Percentiles rank a stretch among this genome's conserved stretches.
Evolutionary conservation across 2,113 vertebrate species (phyloP).

Genomic region (Podocnemis expansa): DNA sequence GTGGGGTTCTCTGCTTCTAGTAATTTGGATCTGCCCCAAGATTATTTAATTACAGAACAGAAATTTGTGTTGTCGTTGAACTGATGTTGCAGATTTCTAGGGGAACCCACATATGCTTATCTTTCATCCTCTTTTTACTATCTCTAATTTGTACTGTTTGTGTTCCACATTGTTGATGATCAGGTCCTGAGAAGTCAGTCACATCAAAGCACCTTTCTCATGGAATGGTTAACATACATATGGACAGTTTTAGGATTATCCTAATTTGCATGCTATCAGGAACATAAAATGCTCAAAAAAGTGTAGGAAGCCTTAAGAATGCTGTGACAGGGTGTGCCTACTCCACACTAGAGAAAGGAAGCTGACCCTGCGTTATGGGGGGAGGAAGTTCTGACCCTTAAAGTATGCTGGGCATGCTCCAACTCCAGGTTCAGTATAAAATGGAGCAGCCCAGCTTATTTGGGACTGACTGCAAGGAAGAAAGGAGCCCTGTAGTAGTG

Average conservation of each 20-base stretch:
- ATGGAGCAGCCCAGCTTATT: no score
- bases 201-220: neutral
- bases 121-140: neutral
- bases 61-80: constrained; percentile 43
- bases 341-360: no score
- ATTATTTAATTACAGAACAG: constrained; percentile 50
- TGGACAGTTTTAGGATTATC: neutral
- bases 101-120: constrained; percentile 29
- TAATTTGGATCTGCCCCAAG: constrained; percentile 38
- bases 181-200: neutral
- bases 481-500: no score
- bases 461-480: no score
- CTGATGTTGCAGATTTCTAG: neutral
- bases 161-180: neutral
- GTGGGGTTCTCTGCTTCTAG: constrained; percentile 23
- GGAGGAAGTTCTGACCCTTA: no score
- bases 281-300: neutral
- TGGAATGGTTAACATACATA: neutral
- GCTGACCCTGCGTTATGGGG: no score
- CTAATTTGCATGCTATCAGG: neutral
- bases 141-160: neutral
- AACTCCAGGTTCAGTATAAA: no score
- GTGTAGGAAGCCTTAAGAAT: neutral
- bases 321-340: no score
- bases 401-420: no score